Evolutionary conservation across 2,113 vertebrate species (phyloP), one percentile per base, ranked within the genome.

Genomic region (Pristiophorus japonicus): DNA sequence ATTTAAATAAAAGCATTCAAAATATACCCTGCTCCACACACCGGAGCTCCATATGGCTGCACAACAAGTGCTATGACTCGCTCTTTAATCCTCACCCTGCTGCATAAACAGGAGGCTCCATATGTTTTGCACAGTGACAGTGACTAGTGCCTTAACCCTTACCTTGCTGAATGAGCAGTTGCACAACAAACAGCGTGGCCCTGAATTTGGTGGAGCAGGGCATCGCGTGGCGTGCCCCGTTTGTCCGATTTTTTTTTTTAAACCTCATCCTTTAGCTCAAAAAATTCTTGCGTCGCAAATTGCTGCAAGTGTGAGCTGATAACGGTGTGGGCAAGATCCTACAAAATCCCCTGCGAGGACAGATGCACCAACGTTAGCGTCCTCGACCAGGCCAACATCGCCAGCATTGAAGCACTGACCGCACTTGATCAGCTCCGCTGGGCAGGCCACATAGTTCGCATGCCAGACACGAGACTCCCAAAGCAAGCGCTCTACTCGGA

Each of bases 1-100:
- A 94, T 67, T 94, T 42, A 91, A 94, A 94, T 65, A 65, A 94
- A 65, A 94, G 62, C 42, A 67, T 94, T 94, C 92, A 94, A 94
- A 94, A 45, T 67, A 65, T 70, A 67, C 92, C 92, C 92, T 45
- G 38, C 42, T 70, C 38, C 0, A 94, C 63, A 45, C 65, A 47
- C 92, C 42, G 20, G 92, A 18, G 63, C 62, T 94, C 92, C 92
- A 94, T 94, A 94, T 94, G 92, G 63, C 92, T 67, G 30, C 87
- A n/a, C 87, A n/a, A 91, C 87, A 91, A 91, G 87, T n/a, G 47
- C 92, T 94, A 30, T 67, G 92, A 94, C 65, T 65, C 67, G 92
- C 65, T 94, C 92, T 88, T 27, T 18, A 91, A 59, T n/a, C 34
- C 87, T 67, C 92, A 1, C 18, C 66, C 91, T 34, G 63, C 63